Base-by-base conservation (phyloP, 2,888 invertebrate species). In the Drosophila incognita region DNA sequence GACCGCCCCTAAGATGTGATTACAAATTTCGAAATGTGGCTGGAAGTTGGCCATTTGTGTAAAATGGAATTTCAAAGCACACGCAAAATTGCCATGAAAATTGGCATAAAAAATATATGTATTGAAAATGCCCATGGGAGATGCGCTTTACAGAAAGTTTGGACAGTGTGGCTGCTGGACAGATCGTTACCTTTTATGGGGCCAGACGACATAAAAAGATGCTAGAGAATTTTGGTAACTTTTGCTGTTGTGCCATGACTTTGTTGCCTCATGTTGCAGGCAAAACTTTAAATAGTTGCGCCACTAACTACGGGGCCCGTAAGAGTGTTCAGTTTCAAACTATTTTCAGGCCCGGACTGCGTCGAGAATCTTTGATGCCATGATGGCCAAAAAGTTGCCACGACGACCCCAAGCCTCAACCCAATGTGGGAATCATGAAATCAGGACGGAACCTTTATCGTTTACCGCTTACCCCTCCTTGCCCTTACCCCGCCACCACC, bases 261-360 rank as follows among this genome's bases (percentile, higher is more conserved):
- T 79, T 82, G 79, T 58, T 65, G 60, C 58, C 60, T 74, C 74
- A 67, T 74, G 79, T 56, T 56, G 48, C 52, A 54, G 38, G 18
- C 24, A 63, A 78, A 76, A 79, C 83, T 81, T 81, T 38, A 46
- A 86, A 81, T 81, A 86, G 83, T 83, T 86, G 58, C 31, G 72
- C 61, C 82, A 61, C 60, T 61, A 60, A 76, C 53, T 53, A 36
- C 36, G 21, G 7, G 15, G 40, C 49, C 71, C 62, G 54, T 48
- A 58, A 49, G 72, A 48, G 56, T 61, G 70, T 60, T 77, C 24
- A 78, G 74, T 74, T 78, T 56, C n/a, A 29, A 85, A 81, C 80
- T 74, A 82, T 81, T 80, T 76, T 33, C 21, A 48, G 48, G 58
- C 42, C 52, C 36, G 42, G 27, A 58, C 56, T 51, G 52, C 57